Base-by-base conservation (phyloP, 2,888 invertebrate genomes). In the Agrotis exclamationis region DNA sequence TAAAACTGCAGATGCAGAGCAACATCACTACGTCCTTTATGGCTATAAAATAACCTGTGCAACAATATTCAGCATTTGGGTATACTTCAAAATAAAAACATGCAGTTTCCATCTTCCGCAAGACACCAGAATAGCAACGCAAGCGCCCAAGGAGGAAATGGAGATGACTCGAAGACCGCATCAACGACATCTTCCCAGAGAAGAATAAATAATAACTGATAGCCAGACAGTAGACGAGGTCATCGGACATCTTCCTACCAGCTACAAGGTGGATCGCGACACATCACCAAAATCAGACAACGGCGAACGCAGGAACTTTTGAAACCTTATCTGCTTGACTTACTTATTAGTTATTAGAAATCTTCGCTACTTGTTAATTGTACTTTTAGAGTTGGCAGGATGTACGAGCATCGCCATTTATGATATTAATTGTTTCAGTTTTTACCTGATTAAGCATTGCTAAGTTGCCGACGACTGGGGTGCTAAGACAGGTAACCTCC, bases 401-500 rank as follows among this genome's bases (percentile, higher is more conserved):
- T 48, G 48, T 48, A 48, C 48, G 48, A 20, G 48, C 48, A 48
- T n/a, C 48, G 48, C 48, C n/a, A 48, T n/a, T n/a, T n/a, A n/a
- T n/a, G n/a, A n/a, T n/a, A n/a, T n/a, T n/a, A n/a, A n/a, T n/a
- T n/a, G n/a, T n/a, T n/a, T n/a, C n/a, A n/a, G n/a, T n/a, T n/a
- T n/a, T n/a, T n/a, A n/a, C n/a, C n/a, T n/a, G n/a, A n/a, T n/a
- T n/a, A n/a, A n/a, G n/a, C n/a, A n/a, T n/a, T n/a, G n/a, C n/a
- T n/a, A n/a, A n/a, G n/a, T n/a, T n/a, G n/a, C n/a, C n/a, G n/a
- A n/a, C n/a, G n/a, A n/a, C n/a, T n/a, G n/a, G n/a, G n/a, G n/a
- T n/a, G n/a, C n/a, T n/a, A n/a, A n/a, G n/a, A n/a, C n/a, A n/a
- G n/a, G n/a, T n/a, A n/a, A n/a, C n/a, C n/a, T n/a, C n/a, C n/a